These are phyloP conservation scores for Pongo abelii DNA, from an alignment of 2,113 vertebrate species.

Conservation along the genomic window DNA sequence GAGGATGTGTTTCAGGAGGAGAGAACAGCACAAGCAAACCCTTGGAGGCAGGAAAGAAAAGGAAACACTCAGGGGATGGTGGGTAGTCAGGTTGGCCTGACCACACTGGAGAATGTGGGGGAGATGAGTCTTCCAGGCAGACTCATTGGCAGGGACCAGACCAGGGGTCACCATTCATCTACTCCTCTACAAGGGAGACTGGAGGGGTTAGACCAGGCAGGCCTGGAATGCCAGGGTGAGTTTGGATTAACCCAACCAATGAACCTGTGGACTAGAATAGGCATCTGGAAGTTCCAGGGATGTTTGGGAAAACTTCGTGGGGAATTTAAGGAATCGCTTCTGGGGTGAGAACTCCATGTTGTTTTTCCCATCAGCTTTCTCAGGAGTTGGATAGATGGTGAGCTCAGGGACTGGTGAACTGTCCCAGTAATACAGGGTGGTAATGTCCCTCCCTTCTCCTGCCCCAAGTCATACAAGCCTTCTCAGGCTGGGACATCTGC, in stretches of 20 bases:
- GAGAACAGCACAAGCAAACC: not conserved
- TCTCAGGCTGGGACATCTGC: not conserved
- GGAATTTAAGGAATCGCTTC: not conserved
- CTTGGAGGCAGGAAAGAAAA: not conserved
- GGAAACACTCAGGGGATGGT: not conserved
- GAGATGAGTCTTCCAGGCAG: not conserved
- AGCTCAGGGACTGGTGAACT: not conserved
- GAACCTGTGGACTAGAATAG: not conserved
- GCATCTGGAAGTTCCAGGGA: not conserved
- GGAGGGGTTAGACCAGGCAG: not conserved
- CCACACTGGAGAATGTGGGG: no score
- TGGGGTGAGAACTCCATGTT: not conserved
- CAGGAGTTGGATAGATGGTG: not conserved
- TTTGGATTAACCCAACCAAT: not conserved
- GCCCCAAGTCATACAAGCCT: not conserved
- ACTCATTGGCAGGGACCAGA: not conserved
- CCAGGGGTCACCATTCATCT: no score
- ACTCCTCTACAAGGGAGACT: not conserved
- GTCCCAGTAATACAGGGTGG: not conserved
- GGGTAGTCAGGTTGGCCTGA: not conserved
- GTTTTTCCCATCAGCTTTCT: not conserved
- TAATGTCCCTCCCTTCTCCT: not conserved
- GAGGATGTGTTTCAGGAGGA: not conserved
- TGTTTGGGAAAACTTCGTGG: not conserved
- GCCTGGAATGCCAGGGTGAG: not conserved